These are phyloP conservation scores for Hemiprocne comata DNA, from an alignment of 2,113 vertebrate genomes.

Conservation along the genomic window DNA sequence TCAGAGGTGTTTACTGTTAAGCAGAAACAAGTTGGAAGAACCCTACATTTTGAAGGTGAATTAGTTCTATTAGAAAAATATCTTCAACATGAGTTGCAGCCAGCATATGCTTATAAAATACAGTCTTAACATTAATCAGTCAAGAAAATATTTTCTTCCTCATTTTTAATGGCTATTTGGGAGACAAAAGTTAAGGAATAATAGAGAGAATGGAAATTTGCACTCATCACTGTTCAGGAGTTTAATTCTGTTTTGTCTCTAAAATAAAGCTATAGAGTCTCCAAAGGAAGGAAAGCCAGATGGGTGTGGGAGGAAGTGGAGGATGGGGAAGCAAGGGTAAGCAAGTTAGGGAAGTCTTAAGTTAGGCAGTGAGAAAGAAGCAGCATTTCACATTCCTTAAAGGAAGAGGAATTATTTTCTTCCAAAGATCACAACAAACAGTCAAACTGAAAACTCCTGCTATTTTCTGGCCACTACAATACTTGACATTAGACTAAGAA, in stretches of 20 bases:
- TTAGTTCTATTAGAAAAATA: background rate
- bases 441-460: background rate
- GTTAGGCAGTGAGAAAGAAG: background rate
- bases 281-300: slow-evolving; percentile 37
- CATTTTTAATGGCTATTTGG: background rate
- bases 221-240: background rate
- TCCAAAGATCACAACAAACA: background rate
- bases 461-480: background rate
- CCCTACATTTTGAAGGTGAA: background rate
- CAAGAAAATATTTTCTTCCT: slow-evolving; percentile 14
- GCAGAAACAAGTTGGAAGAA: background rate
- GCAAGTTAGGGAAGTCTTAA: slow-evolving; percentile 29
- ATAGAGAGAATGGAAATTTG: background rate
- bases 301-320: slow-evolving; percentile 62
- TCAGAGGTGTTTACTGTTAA: background rate
- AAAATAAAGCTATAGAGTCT: background rate
- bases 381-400: background rate
- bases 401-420: background rate
- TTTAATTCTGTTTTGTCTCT: slow-evolving; percentile 30
- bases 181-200: background rate
- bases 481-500: background rate
- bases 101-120: background rate
- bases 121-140: background rate
- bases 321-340: slow-evolving; percentile 15
- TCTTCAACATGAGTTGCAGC: background rate